Conservation (phyloP, 2,797 vertebrate genomes). For the Protosalanx chinensis region DNA sequence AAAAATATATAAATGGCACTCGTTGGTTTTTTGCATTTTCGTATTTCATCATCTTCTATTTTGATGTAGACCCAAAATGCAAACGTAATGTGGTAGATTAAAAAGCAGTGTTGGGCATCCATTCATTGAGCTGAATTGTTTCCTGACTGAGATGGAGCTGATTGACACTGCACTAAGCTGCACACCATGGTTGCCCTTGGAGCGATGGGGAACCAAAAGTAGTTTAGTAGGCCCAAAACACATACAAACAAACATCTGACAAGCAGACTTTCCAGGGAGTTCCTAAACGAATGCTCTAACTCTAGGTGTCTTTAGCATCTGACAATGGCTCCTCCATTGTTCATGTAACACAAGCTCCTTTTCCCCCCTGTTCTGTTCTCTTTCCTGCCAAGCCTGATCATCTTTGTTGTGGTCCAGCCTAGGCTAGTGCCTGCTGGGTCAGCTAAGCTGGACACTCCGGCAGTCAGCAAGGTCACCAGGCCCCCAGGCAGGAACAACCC, state of each 20-base stretch:
- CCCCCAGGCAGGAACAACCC: slow-evolving; percentile 22
- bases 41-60: neutral
- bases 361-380: slow-evolving; percentile 1
- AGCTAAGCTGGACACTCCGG: slow-evolving; percentile 6
- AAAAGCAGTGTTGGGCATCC: too few species aligned
- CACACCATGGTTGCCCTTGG: too few species aligned
- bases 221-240: too few species aligned
- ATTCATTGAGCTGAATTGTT: too few species aligned
- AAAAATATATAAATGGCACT: neutral
- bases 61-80: too few species aligned
- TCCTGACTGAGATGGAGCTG: too few species aligned
- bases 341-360: neutral
- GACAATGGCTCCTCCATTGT: neutral
- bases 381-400: slow-evolving; percentile 14
- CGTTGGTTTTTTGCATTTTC: too few species aligned
- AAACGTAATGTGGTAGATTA: too few species aligned
- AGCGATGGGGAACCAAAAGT: too few species aligned
- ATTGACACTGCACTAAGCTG: too few species aligned
- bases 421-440: slow-evolving; percentile 8
- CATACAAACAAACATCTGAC: too few species aligned
- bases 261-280: too few species aligned
- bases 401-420: slow-evolving; percentile 16
- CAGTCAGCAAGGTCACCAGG: slow-evolving; percentile 11
- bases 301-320: neutral
- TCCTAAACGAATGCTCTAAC: neutral